These are phyloP conservation scores for Drosophila tsacasi DNA, from an alignment of 1,140 invertebrate genomes.

Conservation along the genomic window DNA sequence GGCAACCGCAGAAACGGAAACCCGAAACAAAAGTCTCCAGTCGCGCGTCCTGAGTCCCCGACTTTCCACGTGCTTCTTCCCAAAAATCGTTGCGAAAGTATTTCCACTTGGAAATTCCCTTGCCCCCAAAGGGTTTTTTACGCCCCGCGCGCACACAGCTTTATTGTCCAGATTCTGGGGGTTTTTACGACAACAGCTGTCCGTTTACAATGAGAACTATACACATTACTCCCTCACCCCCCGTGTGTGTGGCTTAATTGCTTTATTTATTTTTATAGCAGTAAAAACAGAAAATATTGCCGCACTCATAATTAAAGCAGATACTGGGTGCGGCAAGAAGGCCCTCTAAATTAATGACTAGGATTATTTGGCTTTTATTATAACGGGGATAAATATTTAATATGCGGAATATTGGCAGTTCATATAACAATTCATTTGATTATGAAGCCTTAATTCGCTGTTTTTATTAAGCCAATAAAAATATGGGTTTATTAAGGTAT, in stretches of 20 bases:
- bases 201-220: slow-evolving; percentile 13
- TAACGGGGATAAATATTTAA: slow-evolving; percentile 23
- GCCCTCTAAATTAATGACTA: slow-evolving; percentile 13
- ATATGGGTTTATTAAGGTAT: too few species aligned
- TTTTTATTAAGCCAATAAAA: background rate
- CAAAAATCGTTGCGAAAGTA: slow-evolving; percentile 43
- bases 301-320: slow-evolving; percentile 21
- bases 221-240: background rate
- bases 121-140: slow-evolving; percentile 24
- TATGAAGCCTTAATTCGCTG: background rate
- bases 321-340: background rate
- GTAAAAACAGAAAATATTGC: slow-evolving; percentile 8
- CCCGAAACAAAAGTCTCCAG: slow-evolving; percentile 46
- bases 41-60: background rate
- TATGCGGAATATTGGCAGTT: slow-evolving; percentile 3
- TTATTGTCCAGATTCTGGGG: slow-evolving; percentile 20
- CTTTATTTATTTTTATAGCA: slow-evolving; percentile 8
- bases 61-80: background rate
- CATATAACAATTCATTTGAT: slow-evolving; percentile 14
- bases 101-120: slow-evolving; percentile 27
- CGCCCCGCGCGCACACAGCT: background rate
- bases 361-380: slow-evolving; percentile 16
- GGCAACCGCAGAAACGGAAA: slow-evolving; percentile 41
- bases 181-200: slow-evolving; percentile 25
- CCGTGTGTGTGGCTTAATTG: slow-evolving; percentile 3